A percentile compares a stretch with the other conserved stretches of the same genome.
Evolutionary conservation across 2,888 invertebrate genomes (phyloP).

Genomic region (Rhogogaster chlorosoma): DNA sequence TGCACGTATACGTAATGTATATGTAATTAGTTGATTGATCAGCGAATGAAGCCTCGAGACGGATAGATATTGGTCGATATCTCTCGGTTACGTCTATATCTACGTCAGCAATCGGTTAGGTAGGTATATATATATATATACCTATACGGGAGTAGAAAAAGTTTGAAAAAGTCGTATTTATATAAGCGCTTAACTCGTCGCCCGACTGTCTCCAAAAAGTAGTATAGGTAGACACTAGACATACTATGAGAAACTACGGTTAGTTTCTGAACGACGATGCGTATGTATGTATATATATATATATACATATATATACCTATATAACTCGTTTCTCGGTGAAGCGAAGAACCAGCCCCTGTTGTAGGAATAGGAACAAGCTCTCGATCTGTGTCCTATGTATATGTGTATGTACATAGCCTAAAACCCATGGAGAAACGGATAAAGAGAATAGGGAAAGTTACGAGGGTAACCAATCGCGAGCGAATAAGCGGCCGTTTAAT

Average conservation of each 20-base stretch:
- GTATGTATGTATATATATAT: background rate
- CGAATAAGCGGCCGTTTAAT: background rate
- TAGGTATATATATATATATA: background rate
- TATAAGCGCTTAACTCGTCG: slow-evolving; percentile 39
- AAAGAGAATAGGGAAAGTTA: background rate
- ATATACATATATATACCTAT: background rate
- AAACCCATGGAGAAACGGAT: background rate
- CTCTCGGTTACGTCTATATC: background rate
- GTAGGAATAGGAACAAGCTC: background rate
- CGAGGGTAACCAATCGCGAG: background rate
- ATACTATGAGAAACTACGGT: slow-evolving; percentile 8
- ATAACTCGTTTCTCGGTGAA: slow-evolving; percentile 45
- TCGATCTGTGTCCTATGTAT: background rate
- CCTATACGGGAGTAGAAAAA: slow-evolving; percentile 5
- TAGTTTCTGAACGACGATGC: slow-evolving; percentile 29
- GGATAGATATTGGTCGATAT: background rate
- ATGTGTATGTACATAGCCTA: background rate
- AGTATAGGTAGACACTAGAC: background rate
- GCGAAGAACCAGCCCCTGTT: background rate
- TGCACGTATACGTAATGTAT: no score
- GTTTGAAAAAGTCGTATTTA: slow-evolving; percentile 47
- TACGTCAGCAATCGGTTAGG: slow-evolving; percentile 28
- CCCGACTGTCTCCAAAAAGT: slow-evolving; percentile 46
- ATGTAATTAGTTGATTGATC: background rate
- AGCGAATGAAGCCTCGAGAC: background rate